Base-by-base conservation (phyloP, 2,888 invertebrate species). In the Protonemura montana region DNA sequence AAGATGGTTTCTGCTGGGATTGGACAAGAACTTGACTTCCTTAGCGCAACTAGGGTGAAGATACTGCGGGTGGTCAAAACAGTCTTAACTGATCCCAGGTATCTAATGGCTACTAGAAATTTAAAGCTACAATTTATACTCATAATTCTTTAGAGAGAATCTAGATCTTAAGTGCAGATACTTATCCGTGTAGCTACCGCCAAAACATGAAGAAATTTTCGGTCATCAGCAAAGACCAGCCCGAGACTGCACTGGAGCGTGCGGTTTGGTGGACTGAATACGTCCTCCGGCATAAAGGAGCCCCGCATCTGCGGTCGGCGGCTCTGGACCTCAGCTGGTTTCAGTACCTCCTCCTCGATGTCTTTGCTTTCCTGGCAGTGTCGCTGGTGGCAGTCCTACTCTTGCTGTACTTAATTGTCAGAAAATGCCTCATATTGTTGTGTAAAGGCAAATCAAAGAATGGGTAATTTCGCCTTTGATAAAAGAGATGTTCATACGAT, bases 191-290 rank as follows among this genome's bases (percentile, higher is more conserved):
- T 16, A 81, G 81, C 5, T 81, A 81, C 27, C 2, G 81, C 30
- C 29, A 30, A 5, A 1, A n/a, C 2, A 81, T 81, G 81, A 81
- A 81, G 21, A 28, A 30, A 13, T n/a, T 81, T 28, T 81, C 81
- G 29, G 86, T 27, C 10, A 26, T 87, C 0, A 86, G 76, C 76
- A 86, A 86, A 82, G 89, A 90, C 76, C 89, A 90, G 76, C 88
- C 89, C 10, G 89, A 89, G 3, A 88, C 89, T 0, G 89, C 90
- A 0, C 89, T 90, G 27, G 90, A 90, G 7, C 88, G 88, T 7
- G 91, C 90, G 16, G 88, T 91, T 10, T 90, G 89, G 88, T 89
- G 89, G 88, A 90, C 90, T n/a, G 91, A 91, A 86, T 90, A 91
- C 88, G 89, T 91, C 27, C 90, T 90, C 35, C 88, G 90, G 25